Evolutionary conservation across 2,888 invertebrate genomes (phyloP).

Genomic region (Sympetrum striolatum): DNA sequence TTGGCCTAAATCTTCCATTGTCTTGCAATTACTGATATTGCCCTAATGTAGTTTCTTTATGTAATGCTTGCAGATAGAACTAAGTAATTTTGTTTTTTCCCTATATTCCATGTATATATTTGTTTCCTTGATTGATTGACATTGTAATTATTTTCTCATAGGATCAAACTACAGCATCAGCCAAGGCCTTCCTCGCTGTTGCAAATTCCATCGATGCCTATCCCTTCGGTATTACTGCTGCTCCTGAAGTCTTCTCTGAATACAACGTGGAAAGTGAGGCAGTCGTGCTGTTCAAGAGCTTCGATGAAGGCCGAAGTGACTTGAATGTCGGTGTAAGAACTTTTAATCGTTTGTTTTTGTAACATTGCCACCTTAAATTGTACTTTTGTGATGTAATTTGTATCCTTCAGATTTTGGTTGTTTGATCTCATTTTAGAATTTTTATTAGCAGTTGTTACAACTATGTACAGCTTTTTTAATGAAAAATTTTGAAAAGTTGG

Average conservation of each 20-base stretch:
- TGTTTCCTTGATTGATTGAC: not conserved
- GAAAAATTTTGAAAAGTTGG: too few species aligned
- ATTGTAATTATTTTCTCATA: constrained; percentile 54
- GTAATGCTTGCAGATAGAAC: too few species aligned
- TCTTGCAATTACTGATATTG: not conserved
- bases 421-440: too few species aligned
- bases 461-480: too few species aligned
- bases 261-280: constrained; percentile 80
- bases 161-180: constrained; percentile 78
- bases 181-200: constrained; percentile 82
- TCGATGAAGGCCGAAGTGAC: constrained; percentile 81
- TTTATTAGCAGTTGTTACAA: too few species aligned
- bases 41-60: too few species aligned
- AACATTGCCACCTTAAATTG: too few species aligned
- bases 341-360: not conserved
- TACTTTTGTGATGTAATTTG: too few species aligned
- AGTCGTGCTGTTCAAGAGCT: constrained; percentile 91
- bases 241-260: constrained; percentile 79
- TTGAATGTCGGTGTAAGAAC: constrained; percentile 70
- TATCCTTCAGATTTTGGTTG: too few species aligned
- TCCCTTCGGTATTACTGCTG: constrained; percentile 84
- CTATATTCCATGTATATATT: too few species aligned
- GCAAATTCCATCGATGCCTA: constrained; percentile 86
- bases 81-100: too few species aligned
- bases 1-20: not conserved